Percentiles rank a stretch among this genome's conserved stretches.
These are phyloP conservation scores for Mormyrus hasselquistii DNA, from an alignment of 2,797 vertebrate genomes.

Conservation along the genomic window DNA sequence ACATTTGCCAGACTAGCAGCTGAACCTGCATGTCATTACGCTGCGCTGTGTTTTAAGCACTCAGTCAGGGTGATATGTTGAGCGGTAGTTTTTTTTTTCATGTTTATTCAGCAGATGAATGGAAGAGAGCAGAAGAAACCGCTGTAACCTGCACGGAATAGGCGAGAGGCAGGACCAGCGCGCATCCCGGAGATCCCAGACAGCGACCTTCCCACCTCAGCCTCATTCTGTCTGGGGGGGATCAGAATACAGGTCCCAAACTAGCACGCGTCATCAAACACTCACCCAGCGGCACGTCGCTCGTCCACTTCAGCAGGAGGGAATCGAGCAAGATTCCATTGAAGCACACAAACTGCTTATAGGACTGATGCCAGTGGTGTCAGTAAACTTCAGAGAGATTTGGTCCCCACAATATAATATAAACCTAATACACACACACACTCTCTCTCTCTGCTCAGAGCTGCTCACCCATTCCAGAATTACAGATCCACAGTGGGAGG, in stretches of 20 bases:
- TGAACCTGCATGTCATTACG: background rate
- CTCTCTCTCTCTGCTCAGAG: background rate
- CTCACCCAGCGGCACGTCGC: background rate
- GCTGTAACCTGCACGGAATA: background rate
- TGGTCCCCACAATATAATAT: background rate
- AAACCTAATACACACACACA: background rate
- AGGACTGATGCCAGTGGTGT: background rate
- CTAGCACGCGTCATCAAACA: constrained; percentile 26
- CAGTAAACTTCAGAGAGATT: constrained; percentile 7
- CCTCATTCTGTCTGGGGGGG: constrained; percentile 30
- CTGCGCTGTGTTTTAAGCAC: background rate
- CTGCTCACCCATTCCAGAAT: constrained; percentile 51
- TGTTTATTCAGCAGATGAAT: background rate
- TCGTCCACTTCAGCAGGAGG: background rate
- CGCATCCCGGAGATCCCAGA: background rate
- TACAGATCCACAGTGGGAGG: constrained; percentile 56
- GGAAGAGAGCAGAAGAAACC: background rate
- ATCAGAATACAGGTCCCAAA: constrained; percentile 62
- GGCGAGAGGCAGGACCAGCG: background rate
- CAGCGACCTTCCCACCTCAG: background rate
- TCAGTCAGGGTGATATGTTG: background rate
- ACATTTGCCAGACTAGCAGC: background rate
- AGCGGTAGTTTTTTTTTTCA: background rate
- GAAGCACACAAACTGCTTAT: background rate
- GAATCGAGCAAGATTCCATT: constrained; percentile 3